Evolutionary conservation across 2,888 invertebrate genomes (phyloP).

Genomic region (Pharmacophagus antenor): DNA sequence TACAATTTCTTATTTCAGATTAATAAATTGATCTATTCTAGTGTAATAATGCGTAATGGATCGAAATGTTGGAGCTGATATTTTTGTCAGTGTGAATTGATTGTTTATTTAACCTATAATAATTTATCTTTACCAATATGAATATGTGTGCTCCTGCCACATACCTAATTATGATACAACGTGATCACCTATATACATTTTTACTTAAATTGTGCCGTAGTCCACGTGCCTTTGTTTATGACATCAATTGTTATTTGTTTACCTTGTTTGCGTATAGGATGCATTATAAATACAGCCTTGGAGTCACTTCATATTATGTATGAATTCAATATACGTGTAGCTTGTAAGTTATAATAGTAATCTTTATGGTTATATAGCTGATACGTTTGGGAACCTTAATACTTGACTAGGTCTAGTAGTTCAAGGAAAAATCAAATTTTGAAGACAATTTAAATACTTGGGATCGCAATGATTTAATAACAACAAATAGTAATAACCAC

Average conservation of each 20-base stretch:
- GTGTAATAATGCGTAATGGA: neutral
- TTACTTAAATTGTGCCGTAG: neutral
- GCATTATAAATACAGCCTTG: constrained; percentile 30
- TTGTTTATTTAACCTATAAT: constrained; percentile 16
- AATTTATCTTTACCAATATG: constrained; percentile 7
- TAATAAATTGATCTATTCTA: neutral
- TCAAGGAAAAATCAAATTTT: no score
- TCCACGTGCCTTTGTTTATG: constrained; percentile 22
- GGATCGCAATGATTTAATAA: neutral
- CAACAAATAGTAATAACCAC: neutral
- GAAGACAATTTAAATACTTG: no score
- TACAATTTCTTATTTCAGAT: neutral
- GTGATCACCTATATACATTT: neutral
- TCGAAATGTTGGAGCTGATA: neutral
- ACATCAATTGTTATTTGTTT: constrained; percentile 27
- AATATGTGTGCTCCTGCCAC: neutral
- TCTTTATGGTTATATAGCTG: no score
- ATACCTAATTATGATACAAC: neutral
- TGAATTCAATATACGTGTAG: neutral
- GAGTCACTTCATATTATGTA: constrained; percentile 15
- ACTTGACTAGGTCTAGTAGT: no score
- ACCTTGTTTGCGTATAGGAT: constrained; percentile 18
- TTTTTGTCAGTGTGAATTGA: constrained; percentile 1
- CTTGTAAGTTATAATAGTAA: no score
- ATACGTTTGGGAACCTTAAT: no score